Evolutionary conservation across 1,140 invertebrate species (phyloP), one percentile per base, ranked within the genome.

Genomic region (Dufourea novaeangliae): DNA sequence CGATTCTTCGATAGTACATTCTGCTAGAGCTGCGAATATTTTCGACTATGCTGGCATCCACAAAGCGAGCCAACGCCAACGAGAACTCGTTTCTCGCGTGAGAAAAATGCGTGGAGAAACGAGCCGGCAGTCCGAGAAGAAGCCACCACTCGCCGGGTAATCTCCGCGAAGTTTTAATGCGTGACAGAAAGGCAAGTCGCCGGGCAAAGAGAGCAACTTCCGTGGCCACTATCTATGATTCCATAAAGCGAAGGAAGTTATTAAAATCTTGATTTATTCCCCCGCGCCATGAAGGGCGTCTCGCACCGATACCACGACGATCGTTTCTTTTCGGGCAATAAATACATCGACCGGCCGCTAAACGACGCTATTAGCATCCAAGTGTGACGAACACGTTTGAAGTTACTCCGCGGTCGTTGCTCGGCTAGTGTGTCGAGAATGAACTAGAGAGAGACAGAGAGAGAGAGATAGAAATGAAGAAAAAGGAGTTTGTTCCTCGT

Each of bases 191-290:
- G 50, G 20, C 56, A 17, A 20, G n/a, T 32, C 34, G 50, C 41
- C 8, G 5, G 41, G 22, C 5, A 34, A 59, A 34, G 32, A 37
- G 57, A 59, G 57, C 57, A 59, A 59, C 29, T 6, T 32, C 4
- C 54, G 14, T 6, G 12, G 39, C 39, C 6, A 14, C 32, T 3
- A 34, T 32, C 52, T 37, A 32, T 8, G 12, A 56, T 69, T 69
- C 52, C 52, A 56, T 27, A 20, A 69, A 56, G 1, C 17, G 12
- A 22, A 37, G 66, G 50, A 69, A 69, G 66, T 69, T 54, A 69
- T 69, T 69, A 69, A 69, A 69, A 52, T 14, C 22, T 41, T 56
- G 66, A 69, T 69, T 56, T 56, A 56, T 56, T 56, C 52, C 34
- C n/a, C 22, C n/a, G 34, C 34, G 32, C n/a, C 50, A 11, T 25